Percentiles rank a stretch among this genome's conserved stretches.
phyloP scores from a whole-genome alignment of 2,797 vertebrate genomes.

The Pantherophis alleghaniensis region DNA sequence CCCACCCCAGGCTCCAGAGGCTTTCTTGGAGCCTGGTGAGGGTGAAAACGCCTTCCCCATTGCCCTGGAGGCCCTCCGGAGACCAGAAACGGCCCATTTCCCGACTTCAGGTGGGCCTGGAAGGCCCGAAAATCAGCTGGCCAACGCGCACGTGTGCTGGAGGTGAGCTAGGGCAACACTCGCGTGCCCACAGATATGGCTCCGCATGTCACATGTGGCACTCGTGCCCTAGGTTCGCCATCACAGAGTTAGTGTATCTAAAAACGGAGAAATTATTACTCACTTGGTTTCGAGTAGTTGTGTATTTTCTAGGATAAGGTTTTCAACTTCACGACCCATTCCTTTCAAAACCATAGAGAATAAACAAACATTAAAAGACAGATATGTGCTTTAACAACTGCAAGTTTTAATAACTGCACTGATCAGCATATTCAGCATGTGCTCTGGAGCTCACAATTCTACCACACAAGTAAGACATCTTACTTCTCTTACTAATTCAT shows the following conservation, averaged over 20 bases:
- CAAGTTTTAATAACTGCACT: background rate
- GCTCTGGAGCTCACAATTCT: background rate
- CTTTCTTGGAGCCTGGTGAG: too few species aligned
- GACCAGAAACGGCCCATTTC: too few species aligned
- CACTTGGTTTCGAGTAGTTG: slow-evolving; percentile 97
- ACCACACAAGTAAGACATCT: background rate
- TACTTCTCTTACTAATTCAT: background rate
- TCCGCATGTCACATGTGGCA: too few species aligned
- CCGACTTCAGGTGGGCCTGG: too few species aligned
- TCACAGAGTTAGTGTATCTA: background rate
- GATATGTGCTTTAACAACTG: background rate
- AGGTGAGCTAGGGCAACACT: too few species aligned
- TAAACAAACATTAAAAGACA: slow-evolving; percentile 45
- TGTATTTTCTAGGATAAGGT: slow-evolving; percentile 95
- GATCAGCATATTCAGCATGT: background rate
- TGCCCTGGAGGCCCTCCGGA: accelerated
- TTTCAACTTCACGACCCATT: slow-evolving; percentile 97
- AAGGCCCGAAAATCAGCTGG: too few species aligned
- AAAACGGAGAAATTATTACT: slow-evolving; percentile 55
- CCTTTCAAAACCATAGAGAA: slow-evolving; percentile 75
- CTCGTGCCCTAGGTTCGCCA: too few species aligned
- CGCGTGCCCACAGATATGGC: too few species aligned
- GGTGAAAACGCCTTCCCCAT: too few species aligned
- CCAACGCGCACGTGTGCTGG: too few species aligned
- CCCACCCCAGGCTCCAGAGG: too few species aligned